phyloP scores from a whole-genome alignment of 2,113 vertebrate genomes.

The Fulmarus glacialis region DNA sequence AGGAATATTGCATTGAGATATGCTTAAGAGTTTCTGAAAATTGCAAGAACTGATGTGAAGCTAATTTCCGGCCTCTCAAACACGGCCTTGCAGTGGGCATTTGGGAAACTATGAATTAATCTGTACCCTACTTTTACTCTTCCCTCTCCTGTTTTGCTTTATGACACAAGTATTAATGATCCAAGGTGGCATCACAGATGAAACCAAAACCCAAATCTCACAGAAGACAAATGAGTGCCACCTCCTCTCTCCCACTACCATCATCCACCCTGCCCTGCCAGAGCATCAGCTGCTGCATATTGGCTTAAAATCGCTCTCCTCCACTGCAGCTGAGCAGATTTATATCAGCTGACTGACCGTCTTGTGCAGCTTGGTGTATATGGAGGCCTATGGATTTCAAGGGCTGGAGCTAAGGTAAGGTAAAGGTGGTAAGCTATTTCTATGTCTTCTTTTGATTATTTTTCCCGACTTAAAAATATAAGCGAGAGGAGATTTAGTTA shows the following conservation, averaged over 20 bases:
- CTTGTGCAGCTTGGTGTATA: neutral
- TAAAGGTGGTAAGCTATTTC: neutral
- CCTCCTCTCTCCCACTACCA: neutral
- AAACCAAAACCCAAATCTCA: neutral
- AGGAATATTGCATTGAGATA: neutral
- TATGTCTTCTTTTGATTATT: neutral
- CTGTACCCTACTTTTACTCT: neutral
- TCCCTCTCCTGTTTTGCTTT: neutral
- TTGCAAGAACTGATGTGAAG: neutral
- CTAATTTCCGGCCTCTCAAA: neutral
- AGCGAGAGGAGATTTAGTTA: neutral
- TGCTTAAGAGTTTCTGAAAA: neutral
- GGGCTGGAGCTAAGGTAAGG: neutral
- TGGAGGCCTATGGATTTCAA: neutral
- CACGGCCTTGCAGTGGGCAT: neutral
- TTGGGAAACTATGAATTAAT: neutral
- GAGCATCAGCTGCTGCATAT: neutral
- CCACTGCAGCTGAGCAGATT: neutral
- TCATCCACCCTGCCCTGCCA: neutral
- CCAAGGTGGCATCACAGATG: neutral
- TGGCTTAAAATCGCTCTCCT: neutral
- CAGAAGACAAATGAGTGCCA: neutral
- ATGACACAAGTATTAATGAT: neutral
- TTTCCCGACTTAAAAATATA: neutral
- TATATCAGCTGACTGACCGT: neutral